These are phyloP conservation scores for Araneus ventricosus DNA, from an alignment of 1,140 invertebrate species.

Conservation along the genomic window DNA sequence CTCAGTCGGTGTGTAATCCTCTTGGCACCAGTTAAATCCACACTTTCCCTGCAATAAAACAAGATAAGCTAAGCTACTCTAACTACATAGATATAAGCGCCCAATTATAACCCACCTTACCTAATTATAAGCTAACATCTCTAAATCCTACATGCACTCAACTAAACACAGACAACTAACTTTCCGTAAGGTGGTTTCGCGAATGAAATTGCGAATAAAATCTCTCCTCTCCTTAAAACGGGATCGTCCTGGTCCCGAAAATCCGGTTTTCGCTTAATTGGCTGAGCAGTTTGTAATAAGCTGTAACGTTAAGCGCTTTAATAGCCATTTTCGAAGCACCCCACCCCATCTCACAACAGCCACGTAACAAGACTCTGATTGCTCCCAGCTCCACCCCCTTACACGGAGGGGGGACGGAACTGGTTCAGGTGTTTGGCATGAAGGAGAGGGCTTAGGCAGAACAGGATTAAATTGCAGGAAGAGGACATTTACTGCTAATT, in stretches of 20 bases:
- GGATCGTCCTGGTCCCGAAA: not conserved
- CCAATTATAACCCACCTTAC: too few species aligned
- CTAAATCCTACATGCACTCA: too few species aligned
- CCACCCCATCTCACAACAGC: conserved; percentile 25
- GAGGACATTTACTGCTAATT: conserved; percentile 62
- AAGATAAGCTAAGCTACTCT: too few species aligned
- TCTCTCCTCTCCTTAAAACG: not conserved
- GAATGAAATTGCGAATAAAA: not conserved
- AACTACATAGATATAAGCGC: too few species aligned
- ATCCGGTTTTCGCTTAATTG: conserved; percentile 57
- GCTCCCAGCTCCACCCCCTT: not conserved
- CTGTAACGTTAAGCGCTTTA: conserved; percentile 66
- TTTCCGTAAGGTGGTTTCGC: not conserved
- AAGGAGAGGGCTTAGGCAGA: not conserved
- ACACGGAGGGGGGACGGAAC: not conserved
- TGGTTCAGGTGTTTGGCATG: conserved; percentile 49
- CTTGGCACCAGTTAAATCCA: too few species aligned
- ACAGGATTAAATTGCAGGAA: conserved; percentile 58
- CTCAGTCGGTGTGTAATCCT: too few species aligned
- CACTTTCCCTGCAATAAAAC: too few species aligned
- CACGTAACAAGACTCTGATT: conserved; percentile 55
- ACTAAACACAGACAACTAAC: too few species aligned
- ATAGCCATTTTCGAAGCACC: conserved; percentile 58
- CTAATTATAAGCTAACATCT: too few species aligned
- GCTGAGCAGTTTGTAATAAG: conserved; percentile 50